Base-by-base conservation (phyloP, 2,113 vertebrate species). In the Podiceps cristatus region DNA sequence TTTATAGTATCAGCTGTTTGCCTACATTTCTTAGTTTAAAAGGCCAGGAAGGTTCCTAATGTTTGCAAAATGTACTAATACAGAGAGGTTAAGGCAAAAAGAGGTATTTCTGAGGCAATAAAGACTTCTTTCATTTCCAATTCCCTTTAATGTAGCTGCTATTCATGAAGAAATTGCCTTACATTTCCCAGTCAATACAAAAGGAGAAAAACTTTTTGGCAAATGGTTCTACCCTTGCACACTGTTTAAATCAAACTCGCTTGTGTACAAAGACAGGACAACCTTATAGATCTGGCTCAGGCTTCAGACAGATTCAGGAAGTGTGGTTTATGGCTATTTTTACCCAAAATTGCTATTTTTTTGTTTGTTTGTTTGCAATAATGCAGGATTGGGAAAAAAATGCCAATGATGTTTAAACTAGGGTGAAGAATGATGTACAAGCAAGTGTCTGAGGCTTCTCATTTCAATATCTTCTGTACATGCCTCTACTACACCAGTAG, bases 141-240 rank as follows among this genome's bases (percentile, higher is more conserved):
- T 93, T 92, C 47, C 64, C 74, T 96, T 95, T 97, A 81, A 88
- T 79, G 79, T 64, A 68, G 31, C n/a, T 95, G 44, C 80, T 93
- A 77, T 62, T 94, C 68, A 64, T 60, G 72, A 78, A 64, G 75
- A 91, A 96, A 85, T 64, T 50, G 56, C 45, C 68, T 95, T 93
- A 42, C 6, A 33, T 84, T 91, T 93, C 76, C 45, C 53, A 90
- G 42, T 29, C 24, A 94, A 91, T 45, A 87, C 18, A 87, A 82
- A 87, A 14, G 7, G 18, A 8, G 8, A 16, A 27, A 9, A 33
- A 45, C 14, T 7, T 92, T 81, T 52, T 37, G 67, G 29, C 19
- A 66, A 93, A 60, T 45, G 24, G 7, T 72, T 73, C 58, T 88
- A 74, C 9, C 29, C 52, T 7, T n/a, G 10, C 33, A 50, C 25